Conservation (phyloP, 2,888 invertebrate species). For the Gandaritis pyraliata region DNA sequence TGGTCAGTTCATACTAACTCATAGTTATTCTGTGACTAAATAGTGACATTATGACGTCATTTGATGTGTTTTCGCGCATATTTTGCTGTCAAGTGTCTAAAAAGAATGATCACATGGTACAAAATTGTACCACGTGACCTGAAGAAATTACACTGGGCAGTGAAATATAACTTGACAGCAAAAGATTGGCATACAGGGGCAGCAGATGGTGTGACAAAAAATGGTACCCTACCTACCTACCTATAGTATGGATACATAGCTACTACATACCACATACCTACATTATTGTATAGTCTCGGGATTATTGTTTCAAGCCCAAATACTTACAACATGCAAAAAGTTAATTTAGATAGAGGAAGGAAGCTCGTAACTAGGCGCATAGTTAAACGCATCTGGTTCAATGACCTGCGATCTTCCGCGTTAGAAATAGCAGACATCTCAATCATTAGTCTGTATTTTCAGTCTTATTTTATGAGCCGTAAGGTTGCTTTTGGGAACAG, state of each 20-base stretch:
- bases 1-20: too few species aligned
- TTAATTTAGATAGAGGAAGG: conserved; percentile 46
- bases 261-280: not conserved
- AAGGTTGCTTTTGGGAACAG: conserved; percentile 28
- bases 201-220: too few species aligned
- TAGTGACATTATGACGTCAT: too few species aligned
- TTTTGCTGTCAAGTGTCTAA: too few species aligned
- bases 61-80: too few species aligned
- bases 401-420: conserved; percentile 66
- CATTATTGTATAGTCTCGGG: not conserved
- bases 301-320: not conserved
- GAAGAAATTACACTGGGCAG: too few species aligned
- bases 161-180: too few species aligned
- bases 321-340: conserved; percentile 8
- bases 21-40: too few species aligned
- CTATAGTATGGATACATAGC: not conserved
- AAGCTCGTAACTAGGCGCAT: conserved; percentile 49
- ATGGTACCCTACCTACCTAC: too few species aligned
- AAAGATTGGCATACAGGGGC: too few species aligned
- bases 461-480: conserved; percentile 38
- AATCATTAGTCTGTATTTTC: conserved; percentile 39
- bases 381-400: conserved; percentile 54
- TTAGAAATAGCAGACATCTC: conserved; percentile 60
- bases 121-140: too few species aligned
- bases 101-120: too few species aligned